phyloP scores from a whole-genome alignment of 2,888 invertebrate species.

The Leptopilina drosophilae region DNA sequence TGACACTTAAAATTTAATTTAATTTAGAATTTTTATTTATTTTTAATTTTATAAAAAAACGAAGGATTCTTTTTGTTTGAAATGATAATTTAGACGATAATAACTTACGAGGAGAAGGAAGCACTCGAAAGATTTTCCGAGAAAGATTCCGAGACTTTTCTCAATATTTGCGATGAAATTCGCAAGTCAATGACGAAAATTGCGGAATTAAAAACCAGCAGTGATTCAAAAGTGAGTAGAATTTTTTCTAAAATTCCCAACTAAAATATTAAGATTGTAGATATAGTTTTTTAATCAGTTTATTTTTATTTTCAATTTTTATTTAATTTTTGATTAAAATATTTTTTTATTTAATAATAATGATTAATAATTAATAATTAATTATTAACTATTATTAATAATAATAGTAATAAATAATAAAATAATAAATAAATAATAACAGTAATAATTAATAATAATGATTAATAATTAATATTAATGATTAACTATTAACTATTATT shows the following conservation, averaged over 20 bases:
- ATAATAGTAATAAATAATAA: too few relatives aligned
- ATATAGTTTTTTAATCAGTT: conserved; percentile 16
- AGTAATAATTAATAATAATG: too few relatives aligned
- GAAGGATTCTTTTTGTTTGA: conserved; percentile 33
- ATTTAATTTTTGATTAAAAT: too few relatives aligned
- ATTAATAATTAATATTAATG: too few relatives aligned
- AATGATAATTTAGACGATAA: conserved; percentile 80
- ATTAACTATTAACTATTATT: too few relatives aligned
- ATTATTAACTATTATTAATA: too few relatives aligned
- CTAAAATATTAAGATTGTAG: too few relatives aligned
- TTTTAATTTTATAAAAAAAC: neutral
- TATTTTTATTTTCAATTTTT: conserved; percentile 14
- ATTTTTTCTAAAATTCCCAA: neutral
- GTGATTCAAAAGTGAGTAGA: conserved; percentile 79
- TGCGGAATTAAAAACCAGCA: conserved; percentile 81
- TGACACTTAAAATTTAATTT: neutral
- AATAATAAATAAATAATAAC: too few relatives aligned
- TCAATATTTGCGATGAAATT: conserved; percentile 84
- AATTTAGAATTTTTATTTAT: conserved; percentile 11
- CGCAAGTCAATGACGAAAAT: conserved; percentile 84
- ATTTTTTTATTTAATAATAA: too few relatives aligned
- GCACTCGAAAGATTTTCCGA: conserved; percentile 83
- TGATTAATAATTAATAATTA: too few relatives aligned
- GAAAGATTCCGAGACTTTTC: conserved; percentile 83
- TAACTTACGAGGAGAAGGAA: conserved; percentile 86